Evolutionary conservation across 2,797 vertebrate genomes (phyloP).

Genomic region (Glossophaga mutica): DNA sequence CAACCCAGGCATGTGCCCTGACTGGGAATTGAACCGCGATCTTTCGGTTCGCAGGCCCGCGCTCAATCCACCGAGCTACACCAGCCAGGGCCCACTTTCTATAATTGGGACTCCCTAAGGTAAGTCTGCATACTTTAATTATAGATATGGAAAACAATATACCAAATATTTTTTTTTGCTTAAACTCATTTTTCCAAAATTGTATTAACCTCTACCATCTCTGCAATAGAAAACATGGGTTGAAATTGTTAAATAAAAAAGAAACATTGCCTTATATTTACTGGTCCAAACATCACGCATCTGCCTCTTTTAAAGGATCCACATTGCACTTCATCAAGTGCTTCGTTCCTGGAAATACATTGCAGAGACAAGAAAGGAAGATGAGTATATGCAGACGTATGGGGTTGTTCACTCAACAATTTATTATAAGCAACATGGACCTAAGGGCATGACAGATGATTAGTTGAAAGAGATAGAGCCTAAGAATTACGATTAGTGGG

Average conservation of each 20-base stretch:
- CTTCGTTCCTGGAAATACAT: background rate
- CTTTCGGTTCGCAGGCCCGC: no score
- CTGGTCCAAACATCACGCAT: background rate
- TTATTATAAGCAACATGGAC: background rate
- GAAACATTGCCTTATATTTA: background rate
- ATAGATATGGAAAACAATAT: background rate
- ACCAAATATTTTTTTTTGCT: slow-evolving; percentile 8
- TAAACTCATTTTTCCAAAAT: slow-evolving; percentile 3
- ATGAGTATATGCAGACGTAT: background rate
- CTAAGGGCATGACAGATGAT: background rate
- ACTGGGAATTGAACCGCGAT: no score
- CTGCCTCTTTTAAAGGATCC: background rate
- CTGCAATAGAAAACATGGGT: background rate
- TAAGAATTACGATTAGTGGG: background rate
- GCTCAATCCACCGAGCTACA: no score
- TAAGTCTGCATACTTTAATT: slow-evolving; percentile 15
- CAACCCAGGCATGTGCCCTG: no score
- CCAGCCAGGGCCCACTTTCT: slow-evolving; percentile 20
- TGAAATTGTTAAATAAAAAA: slow-evolving; percentile 17
- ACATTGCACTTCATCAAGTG: background rate
- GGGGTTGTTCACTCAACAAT: background rate
- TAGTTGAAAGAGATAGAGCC: background rate
- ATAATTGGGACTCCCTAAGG: background rate
- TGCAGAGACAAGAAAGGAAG: background rate
- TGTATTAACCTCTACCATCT: background rate